phyloP scores from a whole-genome alignment of 1,140 invertebrate genomes.

The Tyrophagus putrescentiae region DNA sequence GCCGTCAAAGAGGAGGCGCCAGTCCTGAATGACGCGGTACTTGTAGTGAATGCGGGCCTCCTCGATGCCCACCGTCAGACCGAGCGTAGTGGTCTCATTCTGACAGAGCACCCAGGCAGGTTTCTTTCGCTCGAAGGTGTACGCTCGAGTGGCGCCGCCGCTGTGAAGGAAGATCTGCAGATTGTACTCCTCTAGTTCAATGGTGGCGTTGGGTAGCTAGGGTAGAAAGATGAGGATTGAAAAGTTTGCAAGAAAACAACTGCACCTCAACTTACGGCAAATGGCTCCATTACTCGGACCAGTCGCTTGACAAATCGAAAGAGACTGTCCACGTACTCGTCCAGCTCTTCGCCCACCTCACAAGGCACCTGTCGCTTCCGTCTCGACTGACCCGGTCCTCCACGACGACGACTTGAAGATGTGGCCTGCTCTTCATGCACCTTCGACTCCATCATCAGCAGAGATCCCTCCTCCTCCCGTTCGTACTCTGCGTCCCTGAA shows the following conservation, averaged over 20 bases:
- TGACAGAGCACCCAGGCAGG: constrained; percentile 28
- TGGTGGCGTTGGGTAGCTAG: constrained; percentile 27
- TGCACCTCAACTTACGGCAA: not conserved
- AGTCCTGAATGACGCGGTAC: constrained; percentile 29
- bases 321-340: constrained; percentile 30
- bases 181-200: constrained; percentile 27
- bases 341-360: constrained; percentile 29
- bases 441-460: constrained; percentile 1
- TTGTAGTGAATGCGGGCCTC: constrained; percentile 25
- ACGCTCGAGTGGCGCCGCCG: constrained; percentile 26
- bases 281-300: constrained; percentile 25
- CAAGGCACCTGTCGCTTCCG: constrained; percentile 29
- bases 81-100: constrained; percentile 27
- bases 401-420: not conserved
- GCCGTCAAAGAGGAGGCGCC: constrained; percentile 29
- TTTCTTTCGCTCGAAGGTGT: constrained; percentile 26
- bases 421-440: not conserved
- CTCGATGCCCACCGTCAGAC: constrained; percentile 28
- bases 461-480: not conserved
- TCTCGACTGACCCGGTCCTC: not conserved
- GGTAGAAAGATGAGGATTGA: not conserved
- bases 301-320: constrained; percentile 27
- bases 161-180: constrained; percentile 27
- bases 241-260: not conserved
- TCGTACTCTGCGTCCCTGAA: not conserved